Base-by-base conservation (phyloP, 1,140 invertebrate genomes). In the Harpegnathos saltator region DNA sequence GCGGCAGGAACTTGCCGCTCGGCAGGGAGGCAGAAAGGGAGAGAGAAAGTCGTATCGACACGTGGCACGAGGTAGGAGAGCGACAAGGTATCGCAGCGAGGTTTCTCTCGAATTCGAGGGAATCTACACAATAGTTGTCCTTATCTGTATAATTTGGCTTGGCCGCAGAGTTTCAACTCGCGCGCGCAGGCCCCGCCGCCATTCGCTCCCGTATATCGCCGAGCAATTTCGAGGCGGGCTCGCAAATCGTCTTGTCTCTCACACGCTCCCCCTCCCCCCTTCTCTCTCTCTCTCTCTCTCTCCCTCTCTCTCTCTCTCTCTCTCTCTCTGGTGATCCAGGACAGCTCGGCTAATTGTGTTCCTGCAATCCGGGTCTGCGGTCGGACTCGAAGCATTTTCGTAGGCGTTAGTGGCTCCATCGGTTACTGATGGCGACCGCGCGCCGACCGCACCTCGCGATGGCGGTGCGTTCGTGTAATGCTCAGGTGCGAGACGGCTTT, bases 381-480 rank as follows among this genome's bases (percentile, higher is more conserved):
- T 80, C 65, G 22, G 52, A 78, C 52, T 78, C 75, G 63, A 78
- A 80, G 75, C 75, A 54, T 80, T 80, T 80, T 80, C 75, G 65
- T 58, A 80, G 75, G 75, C 75, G 75, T 80, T 71, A 71, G 75
- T 80, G 75, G 75, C 52, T 19, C 26, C 52, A 71, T 80, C 61
- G 65, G 75, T 71, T 59, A 80, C 75, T 24, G 75, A 71, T 52
- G 54, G 75, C 52, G 65, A 65, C 44, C 48, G 65, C 65, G 58
- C 38, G 52, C n/a, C 22, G 38, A 80, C 75, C 75, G 22, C 75
- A 80, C 58, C 52, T 52, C 22, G 75, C 48, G 44, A 48, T 80
- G 24, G 66, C 52, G 65, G 65, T 58, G 52, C 65, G 65, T 80
- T 71, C 65, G 65, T 58, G 65, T 59, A 69, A 71, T 80, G 33